phyloP scores from a whole-genome alignment of 1,140 invertebrate species.

The Procambarus clarkii region DNA sequence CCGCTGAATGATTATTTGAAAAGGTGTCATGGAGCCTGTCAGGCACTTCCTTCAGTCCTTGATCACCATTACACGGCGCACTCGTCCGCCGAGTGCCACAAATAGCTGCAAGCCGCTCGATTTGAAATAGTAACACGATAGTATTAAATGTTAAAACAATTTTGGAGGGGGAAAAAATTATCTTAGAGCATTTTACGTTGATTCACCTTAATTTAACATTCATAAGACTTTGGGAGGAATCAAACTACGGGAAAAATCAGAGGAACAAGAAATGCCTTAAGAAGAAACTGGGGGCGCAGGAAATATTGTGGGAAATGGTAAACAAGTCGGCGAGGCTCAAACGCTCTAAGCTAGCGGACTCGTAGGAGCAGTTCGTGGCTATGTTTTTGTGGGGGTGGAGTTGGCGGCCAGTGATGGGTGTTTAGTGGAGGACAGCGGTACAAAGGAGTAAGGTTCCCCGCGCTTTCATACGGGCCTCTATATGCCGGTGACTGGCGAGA shows the following conservation, averaged over 20 bases:
- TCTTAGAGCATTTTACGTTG: too few species aligned
- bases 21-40: constrained; percentile 4
- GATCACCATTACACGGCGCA: neutral
- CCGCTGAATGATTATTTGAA: constrained; percentile 7
- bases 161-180: too few species aligned
- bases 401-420: neutral
- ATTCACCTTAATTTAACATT: too few species aligned
- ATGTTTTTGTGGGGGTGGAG: neutral
- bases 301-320: neutral
- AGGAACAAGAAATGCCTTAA: too few species aligned
- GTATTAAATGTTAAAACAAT: too few species aligned
- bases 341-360: neutral
- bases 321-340: neutral
- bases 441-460: neutral
- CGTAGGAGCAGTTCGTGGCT: neutral
- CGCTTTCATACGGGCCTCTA: neutral
- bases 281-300: neutral
- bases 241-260: too few species aligned
- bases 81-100: neutral
- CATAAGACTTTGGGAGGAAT: too few species aligned
- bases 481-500: neutral
- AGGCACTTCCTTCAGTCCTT: neutral
- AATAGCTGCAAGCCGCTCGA: neutral
- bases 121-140: neutral
- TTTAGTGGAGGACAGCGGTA: neutral